Evolutionary conservation across 1,140 invertebrate species (phyloP).

Genomic region (Eufriesea mexicana): DNA sequence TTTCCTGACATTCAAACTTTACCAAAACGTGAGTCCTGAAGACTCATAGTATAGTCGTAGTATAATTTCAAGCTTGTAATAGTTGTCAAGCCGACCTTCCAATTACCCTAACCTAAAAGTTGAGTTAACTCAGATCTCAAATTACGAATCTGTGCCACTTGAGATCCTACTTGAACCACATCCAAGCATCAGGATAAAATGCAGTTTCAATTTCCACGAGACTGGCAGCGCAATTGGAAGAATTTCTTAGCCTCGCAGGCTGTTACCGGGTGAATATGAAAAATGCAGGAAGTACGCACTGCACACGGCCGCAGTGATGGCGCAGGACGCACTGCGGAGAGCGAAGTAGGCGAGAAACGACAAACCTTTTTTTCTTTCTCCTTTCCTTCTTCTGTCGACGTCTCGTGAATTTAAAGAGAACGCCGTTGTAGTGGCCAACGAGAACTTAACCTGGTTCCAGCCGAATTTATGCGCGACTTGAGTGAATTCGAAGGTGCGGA

Average conservation of each 20-base stretch:
- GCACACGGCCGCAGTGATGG: background rate
- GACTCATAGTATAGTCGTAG: no score
- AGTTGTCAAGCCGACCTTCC: no score
- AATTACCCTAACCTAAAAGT: no score
- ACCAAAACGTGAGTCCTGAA: no score
- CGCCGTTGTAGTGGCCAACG: background rate
- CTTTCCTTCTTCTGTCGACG: background rate
- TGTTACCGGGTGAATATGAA: background rate
- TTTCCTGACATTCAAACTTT: no score
- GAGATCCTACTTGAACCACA: no score
- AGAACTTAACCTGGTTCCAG: background rate
- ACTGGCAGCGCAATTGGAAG: no score
- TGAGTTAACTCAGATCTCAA: no score
- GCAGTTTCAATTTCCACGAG: background rate
- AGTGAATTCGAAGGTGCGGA: background rate
- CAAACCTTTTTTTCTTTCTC: background rate
- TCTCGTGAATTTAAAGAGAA: conserved; percentile 22
- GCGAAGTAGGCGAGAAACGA: background rate
- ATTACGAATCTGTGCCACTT: no score
- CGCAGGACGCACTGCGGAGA: conserved; percentile 5
- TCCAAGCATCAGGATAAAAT: background rate
- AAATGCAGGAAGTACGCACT: background rate
- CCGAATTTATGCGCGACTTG: background rate
- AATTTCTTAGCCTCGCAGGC: background rate
- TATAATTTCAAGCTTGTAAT: no score